Conservation (phyloP, 2,113 vertebrate species). For the Rhynchopsitta pachyrhyncha region DNA sequence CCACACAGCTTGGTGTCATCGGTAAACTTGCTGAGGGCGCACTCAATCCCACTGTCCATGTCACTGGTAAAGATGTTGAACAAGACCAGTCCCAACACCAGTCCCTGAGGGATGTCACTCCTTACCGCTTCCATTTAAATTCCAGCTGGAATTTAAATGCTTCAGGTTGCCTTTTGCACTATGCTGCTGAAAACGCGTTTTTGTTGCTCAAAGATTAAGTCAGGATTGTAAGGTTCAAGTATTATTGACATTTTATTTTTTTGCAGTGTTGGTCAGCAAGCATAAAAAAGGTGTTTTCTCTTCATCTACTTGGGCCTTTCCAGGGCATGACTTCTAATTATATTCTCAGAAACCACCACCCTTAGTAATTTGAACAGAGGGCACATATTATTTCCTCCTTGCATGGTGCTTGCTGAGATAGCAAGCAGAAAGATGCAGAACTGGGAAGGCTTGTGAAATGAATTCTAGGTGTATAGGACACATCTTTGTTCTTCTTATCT, state of each 20-base stretch:
- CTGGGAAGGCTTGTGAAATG: background rate
- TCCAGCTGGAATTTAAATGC: background rate
- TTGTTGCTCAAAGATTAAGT: background rate
- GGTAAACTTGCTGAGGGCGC: too few relatives aligned
- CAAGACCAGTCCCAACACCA: too few relatives aligned
- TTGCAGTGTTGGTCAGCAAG: background rate
- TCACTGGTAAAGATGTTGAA: too few relatives aligned
- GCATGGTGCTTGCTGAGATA: background rate
- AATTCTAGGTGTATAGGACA: background rate
- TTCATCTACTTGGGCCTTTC: background rate
- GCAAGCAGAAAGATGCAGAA: background rate
- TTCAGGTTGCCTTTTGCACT: background rate
- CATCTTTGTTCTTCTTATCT: background rate
- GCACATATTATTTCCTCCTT: background rate
- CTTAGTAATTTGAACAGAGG: background rate
- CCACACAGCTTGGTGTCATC: too few relatives aligned
- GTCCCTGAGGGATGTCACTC: too few relatives aligned
- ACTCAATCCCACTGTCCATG: too few relatives aligned
- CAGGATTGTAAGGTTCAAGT: background rate
- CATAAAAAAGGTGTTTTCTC: background rate
- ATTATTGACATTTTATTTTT: conserved; percentile 27
- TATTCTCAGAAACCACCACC: background rate
- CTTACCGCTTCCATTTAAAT: too few relatives aligned
- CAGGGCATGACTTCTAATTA: background rate
- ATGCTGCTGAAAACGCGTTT: background rate